Conservation (phyloP, 2,797 vertebrate genomes). For the Phalanger gymnotis region DNA sequence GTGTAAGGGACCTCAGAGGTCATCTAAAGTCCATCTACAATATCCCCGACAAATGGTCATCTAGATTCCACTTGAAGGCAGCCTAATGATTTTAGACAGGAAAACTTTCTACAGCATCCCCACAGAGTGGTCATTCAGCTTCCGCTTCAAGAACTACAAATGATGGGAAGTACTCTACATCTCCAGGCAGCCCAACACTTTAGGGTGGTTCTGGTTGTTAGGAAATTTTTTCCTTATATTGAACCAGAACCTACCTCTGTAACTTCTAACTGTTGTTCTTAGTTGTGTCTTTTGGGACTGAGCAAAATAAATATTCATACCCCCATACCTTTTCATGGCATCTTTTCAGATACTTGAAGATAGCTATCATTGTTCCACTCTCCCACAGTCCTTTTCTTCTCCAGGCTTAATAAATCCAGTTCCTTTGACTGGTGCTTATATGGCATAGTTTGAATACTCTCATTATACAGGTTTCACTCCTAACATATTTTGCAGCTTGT, state of each 20-base stretch:
- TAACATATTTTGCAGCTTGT: not conserved
- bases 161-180: not conserved
- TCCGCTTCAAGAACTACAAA: not conserved
- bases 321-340: not conserved
- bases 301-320: not conserved
- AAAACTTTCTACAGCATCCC: not conserved
- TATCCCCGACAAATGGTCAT: not conserved
- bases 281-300: not conserved
- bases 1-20: not conserved
- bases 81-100: not conserved
- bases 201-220: not conserved
- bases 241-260: not conserved
- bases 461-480: not conserved
- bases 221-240: not conserved
- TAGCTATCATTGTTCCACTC: not conserved
- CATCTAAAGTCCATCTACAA: not conserved
- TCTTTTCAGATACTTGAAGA: not conserved
- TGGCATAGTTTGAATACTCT: not conserved
- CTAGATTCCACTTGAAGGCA: not conserved
- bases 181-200: not conserved
- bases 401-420: not conserved
- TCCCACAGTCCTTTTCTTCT: not conserved
- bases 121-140: not conserved
- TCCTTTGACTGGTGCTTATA: not conserved
- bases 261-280: not conserved